A percentile compares a stretch with the other conserved stretches of the same genome.
These are phyloP conservation scores for Anagyrus pseudococci DNA, from an alignment of 2,888 invertebrate genomes.

Conservation along the genomic window DNA sequence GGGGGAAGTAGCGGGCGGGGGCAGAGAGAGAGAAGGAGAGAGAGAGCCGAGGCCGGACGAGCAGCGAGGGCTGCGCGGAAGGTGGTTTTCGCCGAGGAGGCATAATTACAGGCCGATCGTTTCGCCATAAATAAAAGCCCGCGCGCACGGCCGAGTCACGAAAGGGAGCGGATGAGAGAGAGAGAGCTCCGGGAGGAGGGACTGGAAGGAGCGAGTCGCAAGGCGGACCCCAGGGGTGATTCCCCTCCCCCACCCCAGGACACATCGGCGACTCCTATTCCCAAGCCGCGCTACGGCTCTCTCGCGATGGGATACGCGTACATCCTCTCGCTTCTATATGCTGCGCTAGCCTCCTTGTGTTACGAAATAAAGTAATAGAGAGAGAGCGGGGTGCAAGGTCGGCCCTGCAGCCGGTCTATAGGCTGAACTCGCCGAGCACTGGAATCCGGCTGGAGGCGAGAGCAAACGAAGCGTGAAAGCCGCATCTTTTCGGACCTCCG, in stretches of 20 bases:
- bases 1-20: too few species aligned
- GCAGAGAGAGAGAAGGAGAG: slow-evolving; percentile 30
- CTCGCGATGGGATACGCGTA: background rate
- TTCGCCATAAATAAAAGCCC: slow-evolving; percentile 55
- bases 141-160: slow-evolving; percentile 13
- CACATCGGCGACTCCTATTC: slow-evolving; percentile 13
- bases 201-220: slow-evolving; percentile 12
- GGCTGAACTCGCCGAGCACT: too few species aligned
- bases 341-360: background rate
- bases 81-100: slow-evolving; percentile 50
- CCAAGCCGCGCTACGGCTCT: slow-evolving; percentile 20
- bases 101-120: slow-evolving; percentile 58
- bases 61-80: slow-evolving; percentile 45
- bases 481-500: slow-evolving; percentile 20
- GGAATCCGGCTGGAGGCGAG: slow-evolving; percentile 10
- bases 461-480: slow-evolving; percentile 36
- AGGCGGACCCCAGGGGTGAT: slow-evolving; percentile 30
- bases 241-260: background rate
- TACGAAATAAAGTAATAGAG: slow-evolving; percentile 21
- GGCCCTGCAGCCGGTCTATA: too few species aligned
- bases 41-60: slow-evolving; percentile 9
- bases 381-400: slow-evolving; percentile 28
- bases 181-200: slow-evolving; percentile 1
- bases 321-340: background rate
- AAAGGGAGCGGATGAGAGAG: slow-evolving; percentile 8